Base-by-base conservation (phyloP, 35 echinoderm and acorn worm genomes). In the Ptychodera flava region DNA sequence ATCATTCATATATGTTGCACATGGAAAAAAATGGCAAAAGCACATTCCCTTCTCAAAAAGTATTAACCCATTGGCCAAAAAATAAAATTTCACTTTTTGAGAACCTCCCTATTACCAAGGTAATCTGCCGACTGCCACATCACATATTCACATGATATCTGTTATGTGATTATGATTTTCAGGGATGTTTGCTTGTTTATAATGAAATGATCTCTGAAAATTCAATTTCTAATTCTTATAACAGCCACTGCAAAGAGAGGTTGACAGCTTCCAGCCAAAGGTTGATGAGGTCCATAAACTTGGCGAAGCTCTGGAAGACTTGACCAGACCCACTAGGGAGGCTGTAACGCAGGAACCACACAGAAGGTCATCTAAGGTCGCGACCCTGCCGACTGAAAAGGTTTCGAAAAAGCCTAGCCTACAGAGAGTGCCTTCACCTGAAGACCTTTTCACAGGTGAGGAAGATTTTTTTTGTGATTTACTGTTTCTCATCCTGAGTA, bases 241-340 rank as follows among this genome's bases (percentile, higher is more conserved):
- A 12, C 78, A 97, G 96, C 96, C 96, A 0, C 81, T 99, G 82
- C 87, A 92, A 31, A 90, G 89, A 35, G 96, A 99, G 76, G 96
- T 99, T 30, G 87, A 88, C 1, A 84, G 90, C 78, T 99, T 99
- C 88, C 94, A 94, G 80, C 96, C 96, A 78, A 99, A 94, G 88
- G 80, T 94, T 31, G 93, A 99, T 52, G 93, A 99, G 86, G 94
- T 94, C 78, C 88, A 92, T 80, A 92, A 99, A 85, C 80, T 88
- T 12, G 96, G 88, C 78, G 94, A 94, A 78, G 84, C 90, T n/a
- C 79, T 99, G 38, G 96, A 99, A 36, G 90, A 88, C 30, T 90
- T 99, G 15, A 93, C 45, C 6, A 64, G 22, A 64, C 45, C 45
- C 6, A 64, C 6, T 64, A 22, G 22, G 22, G 6, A 64, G 22